A percentile compares a stretch with the other conserved stretches of the same genome.
Evolutionary conservation across 1,140 invertebrate species (phyloP).

Genomic region (Ceratosolen fusciceps): DNA sequence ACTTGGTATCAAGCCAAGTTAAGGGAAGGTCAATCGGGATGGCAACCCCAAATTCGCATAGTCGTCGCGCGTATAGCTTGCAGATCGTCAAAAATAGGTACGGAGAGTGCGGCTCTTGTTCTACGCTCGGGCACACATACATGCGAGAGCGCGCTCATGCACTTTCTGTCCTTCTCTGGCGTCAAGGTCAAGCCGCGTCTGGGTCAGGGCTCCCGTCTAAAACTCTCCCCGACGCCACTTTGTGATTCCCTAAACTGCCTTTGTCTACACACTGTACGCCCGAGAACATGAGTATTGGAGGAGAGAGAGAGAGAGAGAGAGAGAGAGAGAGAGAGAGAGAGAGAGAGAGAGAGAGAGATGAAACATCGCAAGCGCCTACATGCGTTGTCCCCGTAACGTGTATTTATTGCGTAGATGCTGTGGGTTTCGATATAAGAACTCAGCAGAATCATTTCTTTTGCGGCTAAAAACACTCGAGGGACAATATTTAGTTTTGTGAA

Average conservation of each 20-base stretch:
- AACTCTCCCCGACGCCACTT: slow-evolving; percentile 30
- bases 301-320: neutral
- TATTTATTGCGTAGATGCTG: neutral
- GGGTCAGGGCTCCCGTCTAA: slow-evolving; percentile 48
- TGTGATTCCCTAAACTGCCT: slow-evolving; percentile 44
- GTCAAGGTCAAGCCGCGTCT: slow-evolving; percentile 52
- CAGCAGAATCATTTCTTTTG: slow-evolving; percentile 2
- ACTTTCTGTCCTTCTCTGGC: slow-evolving; percentile 15
- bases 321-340: neutral
- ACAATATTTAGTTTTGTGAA: neutral
- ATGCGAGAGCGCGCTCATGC: neutral
- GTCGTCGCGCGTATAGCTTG: neutral
- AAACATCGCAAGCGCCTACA: slow-evolving; percentile 1
- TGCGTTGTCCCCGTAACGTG: neutral
- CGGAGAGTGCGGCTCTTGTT: neutral
- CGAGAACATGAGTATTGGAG: neutral
- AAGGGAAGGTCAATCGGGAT: neutral
- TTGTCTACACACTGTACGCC: slow-evolving; percentile 25
- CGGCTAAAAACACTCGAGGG: neutral
- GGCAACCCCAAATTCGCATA: slow-evolving; percentile 21
- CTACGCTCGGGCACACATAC: neutral
- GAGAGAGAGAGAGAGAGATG: neutral
- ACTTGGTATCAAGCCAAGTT: neutral
- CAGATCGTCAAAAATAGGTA: slow-evolving; percentile 49
- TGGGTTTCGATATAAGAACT: neutral